Percentiles rank a stretch among this genome's conserved stretches.
phyloP scores from a whole-genome alignment of 1,140 invertebrate genomes.

The Galleria mellonella region DNA sequence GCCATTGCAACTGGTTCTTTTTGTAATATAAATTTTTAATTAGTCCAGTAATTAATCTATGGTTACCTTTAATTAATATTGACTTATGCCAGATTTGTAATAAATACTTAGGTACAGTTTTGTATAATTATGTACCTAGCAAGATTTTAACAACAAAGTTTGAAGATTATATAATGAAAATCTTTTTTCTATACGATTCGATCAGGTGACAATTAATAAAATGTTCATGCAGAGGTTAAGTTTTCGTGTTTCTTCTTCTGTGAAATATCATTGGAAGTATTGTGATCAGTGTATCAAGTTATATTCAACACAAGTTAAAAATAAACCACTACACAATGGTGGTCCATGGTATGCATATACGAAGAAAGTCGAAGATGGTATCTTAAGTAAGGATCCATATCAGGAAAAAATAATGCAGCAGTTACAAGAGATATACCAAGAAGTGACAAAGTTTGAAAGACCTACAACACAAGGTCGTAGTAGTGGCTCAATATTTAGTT shows the following conservation, averaged over 20 bases:
- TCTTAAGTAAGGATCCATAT: conserved; percentile 77
- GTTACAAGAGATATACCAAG: conserved; percentile 82
- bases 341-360: conserved; percentile 74
- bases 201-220: conserved; percentile 26
- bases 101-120: no score
- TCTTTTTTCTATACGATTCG: conserved; percentile 12
- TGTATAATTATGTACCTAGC: no score
- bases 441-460: conserved; percentile 76
- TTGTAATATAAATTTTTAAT: no score
- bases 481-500: conserved; percentile 48
- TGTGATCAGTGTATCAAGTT: conserved; percentile 41
- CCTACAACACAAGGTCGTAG: conserved; percentile 64
- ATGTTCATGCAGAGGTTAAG: conserved; percentile 40
- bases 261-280: conserved; percentile 31
- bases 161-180: conserved; percentile 29
- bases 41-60: no score
- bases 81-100: no score
- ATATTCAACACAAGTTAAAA: conserved; percentile 40
- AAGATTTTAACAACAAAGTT: conserved; percentile 1
- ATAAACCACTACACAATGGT: conserved; percentile 22
- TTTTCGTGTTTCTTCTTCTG: conserved; percentile 24
- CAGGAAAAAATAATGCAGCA: conserved; percentile 81
- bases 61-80: no score
- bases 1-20: no score
- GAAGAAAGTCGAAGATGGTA: conserved; percentile 76